A percentile compares a stretch with the other conserved stretches of the same genome.
phyloP scores from a whole-genome alignment of 2,113 vertebrate species.

The Hypomesus transpacificus region DNA sequence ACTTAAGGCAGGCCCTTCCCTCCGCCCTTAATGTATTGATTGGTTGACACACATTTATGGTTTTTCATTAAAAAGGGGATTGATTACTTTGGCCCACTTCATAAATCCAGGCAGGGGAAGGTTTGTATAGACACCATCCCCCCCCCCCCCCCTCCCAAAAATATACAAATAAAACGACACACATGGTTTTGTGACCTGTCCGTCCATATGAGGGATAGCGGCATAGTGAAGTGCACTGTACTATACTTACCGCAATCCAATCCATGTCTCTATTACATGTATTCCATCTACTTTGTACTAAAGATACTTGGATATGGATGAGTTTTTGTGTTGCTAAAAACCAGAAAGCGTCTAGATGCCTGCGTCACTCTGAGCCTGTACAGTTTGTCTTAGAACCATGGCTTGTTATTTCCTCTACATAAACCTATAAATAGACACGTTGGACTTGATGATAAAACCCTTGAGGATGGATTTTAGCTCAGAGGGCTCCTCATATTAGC shows the following conservation, averaged over 20 bases:
- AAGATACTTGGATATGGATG: neutral
- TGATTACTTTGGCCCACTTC: constrained; percentile 57
- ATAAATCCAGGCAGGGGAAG: constrained; percentile 58
- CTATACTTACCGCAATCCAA: neutral
- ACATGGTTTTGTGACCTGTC: no score
- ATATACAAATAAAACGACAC: no score
- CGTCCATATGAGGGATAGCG: no score
- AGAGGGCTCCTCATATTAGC: constrained; percentile 20
- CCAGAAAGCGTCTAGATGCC: no score
- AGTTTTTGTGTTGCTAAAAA: neutral
- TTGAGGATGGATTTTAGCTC: constrained; percentile 38
- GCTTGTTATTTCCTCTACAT: constrained; percentile 31
- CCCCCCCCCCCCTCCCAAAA: neutral
- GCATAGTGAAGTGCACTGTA: no score
- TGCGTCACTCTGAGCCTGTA: neutral
- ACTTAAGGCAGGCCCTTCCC: constrained; percentile 44
- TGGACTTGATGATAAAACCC: constrained; percentile 32
- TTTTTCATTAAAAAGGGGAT: constrained; percentile 72
- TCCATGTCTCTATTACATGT: no score
- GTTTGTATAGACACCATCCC: constrained; percentile 40
- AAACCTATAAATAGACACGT: constrained; percentile 29
- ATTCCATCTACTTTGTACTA: no score
- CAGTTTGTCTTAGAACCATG: neutral
- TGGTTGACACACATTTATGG: constrained; percentile 70
- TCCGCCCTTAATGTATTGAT: constrained; percentile 64